Evolutionary conservation across 2,888 invertebrate species (phyloP).

Genomic region (Scaptomyza caliginosa): DNA sequence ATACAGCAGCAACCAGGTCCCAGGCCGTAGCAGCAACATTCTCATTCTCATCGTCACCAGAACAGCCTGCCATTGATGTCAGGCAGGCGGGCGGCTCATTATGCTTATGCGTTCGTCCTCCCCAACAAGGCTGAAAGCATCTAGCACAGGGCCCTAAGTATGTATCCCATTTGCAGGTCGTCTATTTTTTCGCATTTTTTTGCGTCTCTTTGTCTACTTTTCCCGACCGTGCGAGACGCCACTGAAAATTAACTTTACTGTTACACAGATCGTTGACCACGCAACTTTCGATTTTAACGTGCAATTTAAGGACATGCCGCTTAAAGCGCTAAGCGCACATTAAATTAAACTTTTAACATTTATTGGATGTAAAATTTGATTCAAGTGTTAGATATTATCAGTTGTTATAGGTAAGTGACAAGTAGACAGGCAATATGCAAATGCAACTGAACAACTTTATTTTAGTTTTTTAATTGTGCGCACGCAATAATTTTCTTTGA

Average conservation of each 20-base stretch:
- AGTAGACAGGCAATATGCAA: constrained; percentile 49
- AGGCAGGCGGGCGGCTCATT: constrained; percentile 57
- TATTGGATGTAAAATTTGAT: not conserved
- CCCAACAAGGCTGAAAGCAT: constrained; percentile 2
- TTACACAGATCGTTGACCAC: constrained; percentile 48
- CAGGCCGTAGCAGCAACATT: constrained; percentile 3
- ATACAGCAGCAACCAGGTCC: constrained; percentile 44
- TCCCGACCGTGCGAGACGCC: constrained; percentile 20
- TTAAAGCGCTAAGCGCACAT: not conserved
- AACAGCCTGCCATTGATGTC: not conserved
- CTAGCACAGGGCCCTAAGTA: constrained; percentile 25
- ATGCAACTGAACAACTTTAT: constrained; percentile 61
- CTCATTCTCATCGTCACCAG: constrained; percentile 1
- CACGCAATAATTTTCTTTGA: constrained; percentile 79
- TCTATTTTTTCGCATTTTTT: constrained; percentile 1
- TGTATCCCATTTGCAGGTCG: constrained; percentile 58
- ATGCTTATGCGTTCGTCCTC: constrained; percentile 46
- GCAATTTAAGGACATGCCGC: constrained; percentile 1
- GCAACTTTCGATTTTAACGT: constrained; percentile 37
- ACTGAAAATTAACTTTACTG: constrained; percentile 42
- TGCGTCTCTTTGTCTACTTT: constrained; percentile 37
- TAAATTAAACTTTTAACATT: not conserved
- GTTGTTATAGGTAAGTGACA: not conserved
- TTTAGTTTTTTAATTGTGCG: constrained; percentile 78
- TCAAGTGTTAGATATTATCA: not conserved